Evolutionary conservation across 1,140 invertebrate genomes (phyloP).

Genomic region (Drosophila cardini): DNA sequence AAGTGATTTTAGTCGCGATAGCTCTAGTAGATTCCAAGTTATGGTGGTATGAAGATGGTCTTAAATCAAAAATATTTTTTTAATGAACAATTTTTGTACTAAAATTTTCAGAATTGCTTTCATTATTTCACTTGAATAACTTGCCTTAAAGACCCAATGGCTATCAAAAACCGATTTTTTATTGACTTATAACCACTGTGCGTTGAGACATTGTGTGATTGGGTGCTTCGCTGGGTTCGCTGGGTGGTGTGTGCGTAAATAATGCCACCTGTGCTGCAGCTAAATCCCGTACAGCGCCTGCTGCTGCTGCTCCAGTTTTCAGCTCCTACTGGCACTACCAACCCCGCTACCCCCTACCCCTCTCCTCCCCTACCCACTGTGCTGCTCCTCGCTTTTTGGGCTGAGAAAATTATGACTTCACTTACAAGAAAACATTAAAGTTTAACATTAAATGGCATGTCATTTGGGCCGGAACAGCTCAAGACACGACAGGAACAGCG

Average conservation of each 20-base stretch:
- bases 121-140: background rate
- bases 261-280: slow-evolving; percentile 57
- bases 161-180: no score
- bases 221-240: background rate
- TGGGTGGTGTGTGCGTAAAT: slow-evolving; percentile 41
- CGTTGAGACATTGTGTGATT: background rate
- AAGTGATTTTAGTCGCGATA: no score
- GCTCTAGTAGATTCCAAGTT: no score
- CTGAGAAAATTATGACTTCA: slow-evolving; percentile 81
- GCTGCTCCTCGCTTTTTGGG: background rate
- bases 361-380: background rate
- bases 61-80: no score
- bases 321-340: background rate
- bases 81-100: no score
- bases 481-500: slow-evolving; percentile 47
- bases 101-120: no score
- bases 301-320: slow-evolving; percentile 23
- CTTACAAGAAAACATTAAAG: slow-evolving; percentile 82
- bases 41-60: no score
- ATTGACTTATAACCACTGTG: background rate
- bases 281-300: background rate
- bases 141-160: no score
- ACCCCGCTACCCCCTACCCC: background rate
- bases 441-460: slow-evolving; percentile 83
- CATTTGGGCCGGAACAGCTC: slow-evolving; percentile 69